These are phyloP conservation scores for Oligia fasciuncula DNA, from an alignment of 2,888 invertebrate species.

Conservation along the genomic window DNA sequence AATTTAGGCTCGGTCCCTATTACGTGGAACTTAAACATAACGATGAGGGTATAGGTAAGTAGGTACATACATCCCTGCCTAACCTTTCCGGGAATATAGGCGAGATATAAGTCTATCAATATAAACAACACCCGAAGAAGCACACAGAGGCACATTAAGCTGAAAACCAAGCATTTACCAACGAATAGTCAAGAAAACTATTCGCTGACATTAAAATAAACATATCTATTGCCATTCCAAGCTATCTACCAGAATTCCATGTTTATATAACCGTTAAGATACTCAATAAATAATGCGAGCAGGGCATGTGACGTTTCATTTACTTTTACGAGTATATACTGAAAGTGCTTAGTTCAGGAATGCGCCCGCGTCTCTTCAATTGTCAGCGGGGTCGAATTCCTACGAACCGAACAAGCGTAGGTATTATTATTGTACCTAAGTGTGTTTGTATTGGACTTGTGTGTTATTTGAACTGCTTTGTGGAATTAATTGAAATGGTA, in stretches of 20 bases:
- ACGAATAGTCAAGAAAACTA: too few relatives aligned
- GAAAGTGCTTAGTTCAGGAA: conserved; percentile 23
- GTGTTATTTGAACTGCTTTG: neutral
- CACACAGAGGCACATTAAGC: neutral
- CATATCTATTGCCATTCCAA: neutral
- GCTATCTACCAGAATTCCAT: neutral
- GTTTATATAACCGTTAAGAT: conserved; percentile 13
- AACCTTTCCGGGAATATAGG: neutral
- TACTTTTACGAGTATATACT: conserved; percentile 13
- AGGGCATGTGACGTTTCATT: conserved; percentile 20
- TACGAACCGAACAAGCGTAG: conserved; percentile 1
- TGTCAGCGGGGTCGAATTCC: conserved; percentile 41
- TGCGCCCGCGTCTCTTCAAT: conserved; percentile 18
- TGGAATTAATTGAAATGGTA: conserved; percentile 8
- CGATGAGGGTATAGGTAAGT: too few relatives aligned
- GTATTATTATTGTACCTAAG: neutral
- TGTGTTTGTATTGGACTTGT: conserved; percentile 16
- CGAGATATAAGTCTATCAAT: neutral
- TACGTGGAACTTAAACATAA: too few relatives aligned
- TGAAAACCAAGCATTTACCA: neutral
- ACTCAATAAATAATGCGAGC: conserved; percentile 16
- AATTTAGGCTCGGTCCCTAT: too few relatives aligned
- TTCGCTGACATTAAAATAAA: neutral
- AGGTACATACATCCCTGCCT: too few relatives aligned
- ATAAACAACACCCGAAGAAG: neutral